Evolutionary conservation across 2,113 vertebrate genomes (phyloP).

Genomic region (Podarcis raffonei): DNA sequence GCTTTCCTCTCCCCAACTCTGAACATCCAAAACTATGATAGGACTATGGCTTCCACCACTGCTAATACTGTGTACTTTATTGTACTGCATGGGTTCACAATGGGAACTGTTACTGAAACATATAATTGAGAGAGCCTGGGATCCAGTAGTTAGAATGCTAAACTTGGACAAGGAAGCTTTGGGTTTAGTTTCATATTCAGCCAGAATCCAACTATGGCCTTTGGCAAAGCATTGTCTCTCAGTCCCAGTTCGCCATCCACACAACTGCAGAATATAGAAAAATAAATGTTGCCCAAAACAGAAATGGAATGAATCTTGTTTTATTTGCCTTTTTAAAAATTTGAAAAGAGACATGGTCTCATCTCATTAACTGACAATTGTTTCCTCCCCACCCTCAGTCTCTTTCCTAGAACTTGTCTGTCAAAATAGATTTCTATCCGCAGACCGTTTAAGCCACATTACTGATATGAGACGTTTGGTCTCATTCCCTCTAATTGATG

Average conservation of each 20-base stretch:
- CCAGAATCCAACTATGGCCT: background rate
- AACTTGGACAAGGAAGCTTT: background rate
- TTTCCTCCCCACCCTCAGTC: background rate
- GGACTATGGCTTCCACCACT: background rate
- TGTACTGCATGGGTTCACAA: background rate
- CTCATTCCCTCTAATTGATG: slow-evolving; percentile 23
- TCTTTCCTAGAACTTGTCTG: slow-evolving; percentile 47
- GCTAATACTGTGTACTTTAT: background rate
- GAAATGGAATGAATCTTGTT: background rate
- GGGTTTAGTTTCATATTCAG: background rate
- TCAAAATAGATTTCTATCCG: slow-evolving; percentile 20
- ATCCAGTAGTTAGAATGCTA: background rate
- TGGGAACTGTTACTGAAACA: background rate
- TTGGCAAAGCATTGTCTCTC: background rate
- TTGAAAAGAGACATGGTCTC: background rate
- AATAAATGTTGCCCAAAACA: background rate
- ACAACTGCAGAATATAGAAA: background rate
- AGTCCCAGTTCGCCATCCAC: background rate
- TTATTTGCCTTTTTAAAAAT: background rate
- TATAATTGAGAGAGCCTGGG: background rate
- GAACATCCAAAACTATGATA: background rate
- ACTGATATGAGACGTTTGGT: slow-evolving; percentile 10
- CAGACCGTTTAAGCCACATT: slow-evolving; percentile 19
- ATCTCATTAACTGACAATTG: background rate
- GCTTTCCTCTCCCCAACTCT: background rate